Base-by-base conservation (phyloP, 2,888 invertebrate genomes). In the Brachyptera putata region DNA sequence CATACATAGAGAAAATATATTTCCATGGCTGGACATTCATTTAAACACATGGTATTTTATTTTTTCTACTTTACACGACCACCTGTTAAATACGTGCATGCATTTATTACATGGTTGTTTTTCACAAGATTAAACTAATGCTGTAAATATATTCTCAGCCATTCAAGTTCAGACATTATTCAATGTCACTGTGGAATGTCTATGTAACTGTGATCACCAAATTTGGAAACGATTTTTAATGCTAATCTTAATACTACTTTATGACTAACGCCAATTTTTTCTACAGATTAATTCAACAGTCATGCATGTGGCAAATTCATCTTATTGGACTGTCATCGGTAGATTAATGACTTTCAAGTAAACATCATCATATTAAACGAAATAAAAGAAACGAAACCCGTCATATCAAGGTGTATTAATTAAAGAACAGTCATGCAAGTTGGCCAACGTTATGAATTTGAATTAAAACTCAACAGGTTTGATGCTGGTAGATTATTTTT, bases 1-100 rank as follows among this genome's bases (percentile, higher is more conserved):
- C 43, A 43, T 1, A n/a, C 24, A 14, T 41, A 2, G 16, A 13
- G 22, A 24, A 46, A 24, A 46, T n/a, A 21, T 18, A 43, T 43
- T 43, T 43, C 43, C 43, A 43, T 16, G 16, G 2, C 13, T 16
- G n/a, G n/a, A 16, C 43, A 43, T 43, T n/a, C 13, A 11, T 21
- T 43, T 25, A 24, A 50, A 56, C 56, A 18, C 30, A 56, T 36
- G 25, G 21, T n/a, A n/a, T n/a, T n/a, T n/a, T n/a, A n/a, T 24
- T 26, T 46, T 13, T 50, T 4, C 9, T 49, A 58, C 39, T 60
- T 56, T 64, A 58, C 63, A 63, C 56, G 58, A 61, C 62, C 64
- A 57, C 61, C 57, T 65, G 60, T 63, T 59, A 26, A 58, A 43
- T 46, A 21, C 24, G 50, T 56, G n/a, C 22, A 53, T 57, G 22